These are phyloP conservation scores for Scarus forsteni DNA, from an alignment of 2,797 vertebrate genomes.

Conservation along the genomic window DNA sequence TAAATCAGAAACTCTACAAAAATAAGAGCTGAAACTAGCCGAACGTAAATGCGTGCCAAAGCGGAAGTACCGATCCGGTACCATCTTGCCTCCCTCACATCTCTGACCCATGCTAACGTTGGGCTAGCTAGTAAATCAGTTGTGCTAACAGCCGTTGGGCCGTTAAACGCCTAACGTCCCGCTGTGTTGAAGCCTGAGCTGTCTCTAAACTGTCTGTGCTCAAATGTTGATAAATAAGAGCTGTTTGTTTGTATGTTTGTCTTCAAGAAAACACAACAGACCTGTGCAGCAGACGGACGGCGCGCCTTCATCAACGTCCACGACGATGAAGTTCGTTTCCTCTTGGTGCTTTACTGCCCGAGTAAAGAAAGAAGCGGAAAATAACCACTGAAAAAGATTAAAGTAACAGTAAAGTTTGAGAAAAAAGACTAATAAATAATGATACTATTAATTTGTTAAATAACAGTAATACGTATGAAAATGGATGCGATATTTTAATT, in stretches of 20 bases:
- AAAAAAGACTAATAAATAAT: too few species aligned
- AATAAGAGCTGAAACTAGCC: background rate
- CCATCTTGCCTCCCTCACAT: background rate
- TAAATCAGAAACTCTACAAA: fast-evolving
- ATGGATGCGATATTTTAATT: too few species aligned
- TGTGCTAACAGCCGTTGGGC: background rate
- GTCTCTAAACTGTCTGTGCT: fast-evolving
- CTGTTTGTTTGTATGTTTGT: fast-evolving
- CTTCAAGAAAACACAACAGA: background rate
- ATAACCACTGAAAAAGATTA: too few species aligned
- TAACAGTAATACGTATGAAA: too few species aligned
- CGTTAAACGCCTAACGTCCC: background rate
- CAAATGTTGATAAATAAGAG: background rate
- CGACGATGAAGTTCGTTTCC: slow-evolving; percentile 15
- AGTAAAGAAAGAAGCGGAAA: too few species aligned
- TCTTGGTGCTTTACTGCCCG: background rate
- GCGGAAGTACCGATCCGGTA: background rate
- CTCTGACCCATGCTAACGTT: background rate
- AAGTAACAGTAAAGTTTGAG: too few species aligned
- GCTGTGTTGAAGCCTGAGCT: fast-evolving
- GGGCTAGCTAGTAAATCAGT: slow-evolving; percentile 18
- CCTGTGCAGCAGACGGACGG: slow-evolving; percentile 2
- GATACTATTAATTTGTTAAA: too few species aligned
- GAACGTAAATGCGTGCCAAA: background rate
- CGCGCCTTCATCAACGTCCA: background rate